Conservation (phyloP, 2,888 invertebrate species). For the Eristalis tenax region DNA sequence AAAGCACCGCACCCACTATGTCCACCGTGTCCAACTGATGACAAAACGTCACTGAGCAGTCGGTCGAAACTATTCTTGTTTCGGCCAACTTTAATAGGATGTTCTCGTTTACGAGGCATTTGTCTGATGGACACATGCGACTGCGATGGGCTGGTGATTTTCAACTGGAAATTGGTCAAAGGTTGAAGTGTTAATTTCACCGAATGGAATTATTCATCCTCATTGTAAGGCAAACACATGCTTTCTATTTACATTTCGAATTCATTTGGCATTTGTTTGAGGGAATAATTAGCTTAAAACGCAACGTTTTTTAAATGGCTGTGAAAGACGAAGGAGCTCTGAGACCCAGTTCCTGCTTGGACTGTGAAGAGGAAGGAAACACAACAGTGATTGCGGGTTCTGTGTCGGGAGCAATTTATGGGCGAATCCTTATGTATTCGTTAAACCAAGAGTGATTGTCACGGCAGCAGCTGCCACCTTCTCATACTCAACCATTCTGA, state of each 20-base stretch:
- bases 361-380: too few relatives aligned
- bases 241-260: neutral
- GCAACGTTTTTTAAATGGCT: too few relatives aligned
- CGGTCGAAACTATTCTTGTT: constrained; percentile 75
- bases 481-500: too few relatives aligned
- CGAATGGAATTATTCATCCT: constrained; percentile 12
- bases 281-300: too few relatives aligned
- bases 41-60: constrained; percentile 73
- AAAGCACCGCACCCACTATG: neutral
- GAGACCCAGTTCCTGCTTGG: too few relatives aligned
- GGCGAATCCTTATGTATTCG: too few relatives aligned
- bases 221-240: neutral
- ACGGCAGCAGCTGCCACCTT: too few relatives aligned
- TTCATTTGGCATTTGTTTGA: neutral
- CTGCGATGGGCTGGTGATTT: neutral
- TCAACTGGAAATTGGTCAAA: neutral
- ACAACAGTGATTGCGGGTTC: too few relatives aligned
- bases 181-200: neutral
- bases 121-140: constrained; percentile 74
- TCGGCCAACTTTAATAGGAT: constrained; percentile 72
- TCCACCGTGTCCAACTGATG: constrained; percentile 72
- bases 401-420: too few relatives aligned
- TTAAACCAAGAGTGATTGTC: too few relatives aligned
- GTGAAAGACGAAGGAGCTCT: too few relatives aligned
- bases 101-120: constrained; percentile 77